Conservation (phyloP, 2,113 vertebrate species). For the Regulus satrapa region DNA sequence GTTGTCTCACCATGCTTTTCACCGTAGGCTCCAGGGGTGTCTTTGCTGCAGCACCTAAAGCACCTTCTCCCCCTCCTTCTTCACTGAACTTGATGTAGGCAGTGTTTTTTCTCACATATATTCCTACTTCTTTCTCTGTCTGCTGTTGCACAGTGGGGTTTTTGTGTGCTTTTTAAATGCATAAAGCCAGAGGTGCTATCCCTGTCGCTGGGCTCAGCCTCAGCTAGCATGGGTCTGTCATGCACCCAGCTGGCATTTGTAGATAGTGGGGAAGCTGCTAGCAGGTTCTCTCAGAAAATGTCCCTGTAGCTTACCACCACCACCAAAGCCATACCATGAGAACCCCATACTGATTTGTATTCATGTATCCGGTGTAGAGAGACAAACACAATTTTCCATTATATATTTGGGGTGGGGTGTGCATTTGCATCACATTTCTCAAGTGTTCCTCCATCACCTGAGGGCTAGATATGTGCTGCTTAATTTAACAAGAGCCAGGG, state of each 20-base stretch:
- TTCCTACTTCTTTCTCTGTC: neutral
- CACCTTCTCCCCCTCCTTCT: neutral
- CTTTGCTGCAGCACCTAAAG: fast-evolving
- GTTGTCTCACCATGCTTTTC: neutral
- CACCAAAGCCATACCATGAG: neutral
- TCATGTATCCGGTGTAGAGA: neutral
- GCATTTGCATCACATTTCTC: neutral
- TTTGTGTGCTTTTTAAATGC: neutral
- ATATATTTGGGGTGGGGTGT: neutral
- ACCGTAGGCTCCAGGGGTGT: neutral
- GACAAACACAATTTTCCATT: neutral
- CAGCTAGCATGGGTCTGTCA: fast-evolving
- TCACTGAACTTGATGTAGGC: neutral
- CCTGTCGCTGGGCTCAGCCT: fast-evolving
- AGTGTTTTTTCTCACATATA: neutral
- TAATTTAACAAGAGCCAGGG: neutral
- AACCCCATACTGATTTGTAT: neutral
- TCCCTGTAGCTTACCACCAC: neutral
- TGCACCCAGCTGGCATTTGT: neutral
- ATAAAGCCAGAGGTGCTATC: fast-evolving
- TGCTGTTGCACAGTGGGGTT: neutral
- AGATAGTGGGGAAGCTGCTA: neutral
- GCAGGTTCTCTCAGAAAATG: neutral
- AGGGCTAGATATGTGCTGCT: neutral
- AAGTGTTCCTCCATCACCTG: neutral